These are phyloP conservation scores for Eptesicus fuscus DNA, from an alignment of 2,113 vertebrate genomes.

Conservation along the genomic window DNA sequence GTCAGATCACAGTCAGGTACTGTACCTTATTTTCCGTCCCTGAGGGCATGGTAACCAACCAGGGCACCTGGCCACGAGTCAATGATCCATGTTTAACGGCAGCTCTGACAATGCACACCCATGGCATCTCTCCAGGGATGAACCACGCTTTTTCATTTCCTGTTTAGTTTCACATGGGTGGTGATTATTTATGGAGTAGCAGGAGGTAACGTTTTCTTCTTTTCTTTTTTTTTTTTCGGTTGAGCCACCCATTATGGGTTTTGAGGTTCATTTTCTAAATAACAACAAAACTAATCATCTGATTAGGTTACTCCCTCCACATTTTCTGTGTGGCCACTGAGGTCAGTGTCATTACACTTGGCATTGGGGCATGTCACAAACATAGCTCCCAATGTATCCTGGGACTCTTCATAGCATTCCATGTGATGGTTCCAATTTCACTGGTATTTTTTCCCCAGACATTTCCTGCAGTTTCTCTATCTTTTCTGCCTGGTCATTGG, in stretches of 20 bases:
- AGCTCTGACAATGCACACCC: neutral
- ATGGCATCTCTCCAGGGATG: slow-evolving; percentile 60
- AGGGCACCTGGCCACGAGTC: slow-evolving; percentile 58
- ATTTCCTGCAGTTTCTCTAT: neutral
- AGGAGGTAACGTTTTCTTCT: neutral
- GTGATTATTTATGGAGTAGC: slow-evolving; percentile 55
- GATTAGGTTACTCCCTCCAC: neutral
- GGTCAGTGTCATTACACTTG: neutral
- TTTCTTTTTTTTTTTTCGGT: slow-evolving; percentile 26
- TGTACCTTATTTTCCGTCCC: slow-evolving; percentile 37
- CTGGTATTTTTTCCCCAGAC: neutral
- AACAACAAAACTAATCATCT: slow-evolving; percentile 17
- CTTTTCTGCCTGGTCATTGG: neutral
- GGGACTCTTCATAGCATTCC: neutral
- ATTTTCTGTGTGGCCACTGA: neutral
- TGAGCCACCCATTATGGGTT: slow-evolving; percentile 57
- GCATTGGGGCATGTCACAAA: neutral
- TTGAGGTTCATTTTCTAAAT: slow-evolving; percentile 43
- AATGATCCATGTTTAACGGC: slow-evolving; percentile 27
- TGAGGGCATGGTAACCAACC: slow-evolving; percentile 39
- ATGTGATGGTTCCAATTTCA: neutral
- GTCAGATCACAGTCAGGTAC: neutral
- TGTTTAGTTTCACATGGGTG: slow-evolving; percentile 49
- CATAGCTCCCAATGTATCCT: neutral
- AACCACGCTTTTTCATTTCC: slow-evolving; percentile 53